A percentile compares a stretch with the other conserved stretches of the same genome.
Evolutionary conservation across 2,113 vertebrate species (phyloP).

Genomic region (Engraulis encrasicolus): DNA sequence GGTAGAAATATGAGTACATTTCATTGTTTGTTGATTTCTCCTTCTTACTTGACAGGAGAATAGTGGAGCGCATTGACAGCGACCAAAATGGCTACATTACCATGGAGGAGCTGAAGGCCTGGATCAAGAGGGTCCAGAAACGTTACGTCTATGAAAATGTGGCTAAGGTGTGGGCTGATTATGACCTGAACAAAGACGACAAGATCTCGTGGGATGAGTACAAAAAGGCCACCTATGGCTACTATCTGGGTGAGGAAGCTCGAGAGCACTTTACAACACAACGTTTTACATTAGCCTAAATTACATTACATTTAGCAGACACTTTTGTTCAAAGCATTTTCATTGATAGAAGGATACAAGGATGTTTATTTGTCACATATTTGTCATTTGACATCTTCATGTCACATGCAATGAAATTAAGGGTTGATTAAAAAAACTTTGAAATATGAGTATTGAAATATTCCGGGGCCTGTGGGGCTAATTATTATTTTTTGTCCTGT

Average conservation of each 20-base stretch:
- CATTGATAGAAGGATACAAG: too few species aligned
- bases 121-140: slow-evolving; percentile 97
- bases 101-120: slow-evolving; percentile 87
- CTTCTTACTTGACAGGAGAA: slow-evolving; percentile 82
- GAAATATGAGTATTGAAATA: too few species aligned
- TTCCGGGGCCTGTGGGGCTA: not conserved
- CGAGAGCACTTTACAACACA: not conserved
- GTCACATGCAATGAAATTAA: too few species aligned
- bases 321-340: too few species aligned
- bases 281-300: too few species aligned
- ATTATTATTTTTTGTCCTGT: not conserved
- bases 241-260: slow-evolving; percentile 89
- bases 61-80: slow-evolving; percentile 90
- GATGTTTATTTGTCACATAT: too few species aligned
- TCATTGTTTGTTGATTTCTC: not conserved
- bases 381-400: too few species aligned
- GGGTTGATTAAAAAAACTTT: not conserved
- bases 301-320: too few species aligned
- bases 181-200: slow-evolving; percentile 93
- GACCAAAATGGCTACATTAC: slow-evolving; percentile 85
- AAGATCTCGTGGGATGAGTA: slow-evolving; percentile 98
- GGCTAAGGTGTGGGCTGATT: slow-evolving; percentile 95
- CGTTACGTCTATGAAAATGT: slow-evolving; percentile 96
- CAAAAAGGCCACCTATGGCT: slow-evolving; percentile 95
- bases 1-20: too few species aligned